Conservation (phyloP, 2,797 vertebrate species). For the Parambassis ranga region DNA sequence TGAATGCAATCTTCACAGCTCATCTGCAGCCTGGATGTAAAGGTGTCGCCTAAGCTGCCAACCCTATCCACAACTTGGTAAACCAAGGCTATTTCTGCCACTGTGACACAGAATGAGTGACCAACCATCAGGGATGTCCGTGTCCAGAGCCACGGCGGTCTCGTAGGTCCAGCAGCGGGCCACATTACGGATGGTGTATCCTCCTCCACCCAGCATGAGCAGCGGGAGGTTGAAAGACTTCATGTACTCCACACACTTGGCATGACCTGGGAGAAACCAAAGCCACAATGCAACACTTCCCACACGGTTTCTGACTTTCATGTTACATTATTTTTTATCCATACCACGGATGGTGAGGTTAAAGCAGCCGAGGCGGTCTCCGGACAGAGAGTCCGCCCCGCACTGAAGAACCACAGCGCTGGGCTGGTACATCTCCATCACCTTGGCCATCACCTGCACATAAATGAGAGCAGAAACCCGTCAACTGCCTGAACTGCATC, state of each 20-base stretch:
- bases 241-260: conserved; percentile 93
- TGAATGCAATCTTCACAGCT: too few species aligned
- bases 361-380: conserved; percentile 93
- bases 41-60: too few species aligned
- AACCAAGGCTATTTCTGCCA: not conserved
- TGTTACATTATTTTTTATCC: not conserved
- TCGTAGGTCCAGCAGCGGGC: conserved; percentile 94
- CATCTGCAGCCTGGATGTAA: too few species aligned
- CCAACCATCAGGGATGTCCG: conserved; percentile 90
- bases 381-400: conserved; percentile 93
- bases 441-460: conserved; percentile 93
- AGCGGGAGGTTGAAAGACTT: conserved; percentile 92
- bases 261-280: conserved; percentile 79
- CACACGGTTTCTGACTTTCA: not conserved
- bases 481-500: not conserved
- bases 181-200: conserved; percentile 94
- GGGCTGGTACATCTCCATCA: conserved; percentile 98
- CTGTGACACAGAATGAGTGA: not conserved
- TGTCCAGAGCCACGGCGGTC: conserved; percentile 91
- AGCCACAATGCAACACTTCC: not conserved
- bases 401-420: conserved; percentile 94
- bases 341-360: conserved; percentile 95
- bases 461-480: not conserved
- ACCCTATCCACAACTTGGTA: too few species aligned
- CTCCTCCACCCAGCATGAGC: conserved; percentile 94